Evolutionary conservation across 1,140 invertebrate genomes (phyloP).

Genomic region (Drosophila saltans): DNA sequence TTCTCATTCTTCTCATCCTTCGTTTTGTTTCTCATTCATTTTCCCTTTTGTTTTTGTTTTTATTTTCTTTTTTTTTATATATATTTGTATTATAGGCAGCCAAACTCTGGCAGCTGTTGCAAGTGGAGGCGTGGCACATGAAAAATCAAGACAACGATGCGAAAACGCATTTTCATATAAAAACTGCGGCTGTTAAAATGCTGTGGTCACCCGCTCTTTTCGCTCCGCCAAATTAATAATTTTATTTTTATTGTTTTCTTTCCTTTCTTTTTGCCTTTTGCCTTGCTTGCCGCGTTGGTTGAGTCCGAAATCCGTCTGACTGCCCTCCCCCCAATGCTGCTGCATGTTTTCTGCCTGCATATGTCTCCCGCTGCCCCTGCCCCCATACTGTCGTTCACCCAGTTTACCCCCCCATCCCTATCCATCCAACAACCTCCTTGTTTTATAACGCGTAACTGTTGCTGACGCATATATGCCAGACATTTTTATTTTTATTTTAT

Average conservation of each 20-base stretch:
- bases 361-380: not conserved
- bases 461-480: constrained; percentile 74
- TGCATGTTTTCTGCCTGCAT: no score
- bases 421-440: constrained; percentile 24
- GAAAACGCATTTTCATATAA: constrained; percentile 65
- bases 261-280: constrained; percentile 27
- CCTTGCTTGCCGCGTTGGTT: constrained; percentile 24
- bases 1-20: constrained; percentile 43
- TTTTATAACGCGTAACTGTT: constrained; percentile 73
- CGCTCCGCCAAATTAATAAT: constrained; percentile 71
- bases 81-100: constrained; percentile 45
- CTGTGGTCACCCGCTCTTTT: constrained; percentile 61
- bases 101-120: constrained; percentile 27
- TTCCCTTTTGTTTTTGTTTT: not conserved
- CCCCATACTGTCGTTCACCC: not conserved
- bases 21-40: constrained; percentile 22
- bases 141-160: constrained; percentile 51
- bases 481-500: constrained; percentile 67
- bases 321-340: not conserved
- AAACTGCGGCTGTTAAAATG: constrained; percentile 73
- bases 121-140: constrained; percentile 46
- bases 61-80: constrained; percentile 45
- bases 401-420: no score
- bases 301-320: constrained; percentile 21
- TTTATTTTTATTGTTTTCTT: constrained; percentile 76